Evolutionary conservation across 2,113 vertebrate species (phyloP), one percentile per base, ranked within the genome.

Genomic region (Peromyscus californicus): DNA sequence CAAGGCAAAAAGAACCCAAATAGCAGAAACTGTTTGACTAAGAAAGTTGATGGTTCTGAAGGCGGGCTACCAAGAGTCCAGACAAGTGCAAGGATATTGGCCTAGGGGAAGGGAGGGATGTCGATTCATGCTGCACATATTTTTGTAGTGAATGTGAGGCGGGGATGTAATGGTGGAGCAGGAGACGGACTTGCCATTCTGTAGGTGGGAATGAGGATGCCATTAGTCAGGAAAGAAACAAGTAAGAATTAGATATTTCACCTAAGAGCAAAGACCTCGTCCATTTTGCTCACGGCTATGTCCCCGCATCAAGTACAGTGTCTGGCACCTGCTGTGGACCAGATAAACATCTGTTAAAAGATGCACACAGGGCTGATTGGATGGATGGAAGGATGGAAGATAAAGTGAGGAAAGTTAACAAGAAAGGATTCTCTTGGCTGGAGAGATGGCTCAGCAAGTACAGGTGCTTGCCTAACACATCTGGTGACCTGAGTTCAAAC

Each of bases 31-130:
- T 97, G 76, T 87, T 89, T 82, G 91, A 93, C 96, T 95, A 98
- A 97, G 96, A 97, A 98, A 98, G 88, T 95, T 94, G 96, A 94
- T 93, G 94, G 89, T 98, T 98, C 97, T 97, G 90, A 97, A 80
- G 93, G 94, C 9, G 75, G n/a, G 51, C 90, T 97, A 97, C 96
- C 94, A 94, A 94, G 61, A 93, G 24, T 80, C 90, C 90, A 97
- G 97, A 91, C 92, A 97, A 97, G 91, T 98, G 96, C 97, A 98
- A 98, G 96, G 92, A 95, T 93, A 95, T 87, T 70, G 86, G 96
- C 94, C 21, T 51, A 36, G 65, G 67, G 72, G 90, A 87, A 61
- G 61, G 26, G 31, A 82, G 63, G 80, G 88, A 97, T 94, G 96
- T 95, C 89, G 88, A 98, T 97, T 90, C 70, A 61, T 42, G 69